Conservation (phyloP, 2,113 vertebrate genomes). For the Calyptommatus sinebrachiatus region DNA sequence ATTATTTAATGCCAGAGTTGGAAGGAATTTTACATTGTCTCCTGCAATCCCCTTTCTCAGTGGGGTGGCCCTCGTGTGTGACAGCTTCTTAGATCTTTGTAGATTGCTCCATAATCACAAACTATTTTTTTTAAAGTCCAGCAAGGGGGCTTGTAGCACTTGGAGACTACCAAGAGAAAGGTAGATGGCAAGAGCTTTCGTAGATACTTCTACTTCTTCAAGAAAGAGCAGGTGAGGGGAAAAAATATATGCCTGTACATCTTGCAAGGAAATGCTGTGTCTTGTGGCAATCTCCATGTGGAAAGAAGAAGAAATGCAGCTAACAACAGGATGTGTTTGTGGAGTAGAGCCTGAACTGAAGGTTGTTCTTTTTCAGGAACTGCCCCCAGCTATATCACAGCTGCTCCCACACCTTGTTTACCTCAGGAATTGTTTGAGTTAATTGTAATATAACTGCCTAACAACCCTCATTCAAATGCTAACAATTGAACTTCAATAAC, state of each 20-base stretch:
- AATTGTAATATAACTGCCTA: not conserved
- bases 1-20: not conserved
- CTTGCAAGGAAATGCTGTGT: not conserved
- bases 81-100: too few relatives aligned
- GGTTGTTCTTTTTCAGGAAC: not conserved
- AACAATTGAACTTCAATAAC: constrained; percentile 38
- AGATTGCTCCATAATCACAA: too few relatives aligned
- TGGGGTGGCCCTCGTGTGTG: too few relatives aligned
- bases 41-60: too few relatives aligned
- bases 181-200: too few relatives aligned
- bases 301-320: not conserved
- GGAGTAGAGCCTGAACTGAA: not conserved
- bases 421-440: not conserved
- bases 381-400: not conserved
- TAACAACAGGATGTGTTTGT: not conserved
- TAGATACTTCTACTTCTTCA: too few relatives aligned
- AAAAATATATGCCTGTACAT: not conserved
- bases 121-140: too few relatives aligned
- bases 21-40: too few relatives aligned
- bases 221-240: not conserved
- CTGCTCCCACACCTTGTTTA: not conserved
- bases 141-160: too few relatives aligned
- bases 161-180: too few relatives aligned
- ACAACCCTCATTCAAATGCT: constrained; percentile 43
- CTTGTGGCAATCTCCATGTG: not conserved